Conservation (phyloP, 2,113 vertebrate genomes). For the Sciurus niger region DNA sequence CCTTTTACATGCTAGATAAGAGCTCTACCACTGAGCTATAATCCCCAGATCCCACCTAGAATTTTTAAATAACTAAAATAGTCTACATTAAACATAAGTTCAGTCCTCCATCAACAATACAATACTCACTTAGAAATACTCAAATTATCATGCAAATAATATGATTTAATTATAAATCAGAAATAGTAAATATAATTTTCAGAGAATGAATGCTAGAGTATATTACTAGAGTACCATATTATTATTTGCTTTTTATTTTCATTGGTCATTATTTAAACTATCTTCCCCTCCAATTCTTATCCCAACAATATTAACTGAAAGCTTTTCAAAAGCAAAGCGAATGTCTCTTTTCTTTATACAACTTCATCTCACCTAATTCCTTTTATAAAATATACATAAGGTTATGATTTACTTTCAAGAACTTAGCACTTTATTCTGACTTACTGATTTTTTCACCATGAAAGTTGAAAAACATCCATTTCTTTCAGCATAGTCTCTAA, state of each 20-base stretch:
- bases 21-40: background rate
- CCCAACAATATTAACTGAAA: background rate
- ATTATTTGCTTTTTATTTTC: background rate
- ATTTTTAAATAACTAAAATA: slow-evolving; percentile 18
- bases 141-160: background rate
- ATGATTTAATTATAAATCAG: background rate
- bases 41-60: background rate
- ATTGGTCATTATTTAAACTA: background rate
- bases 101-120: background rate
- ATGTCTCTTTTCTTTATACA: slow-evolving; percentile 29
- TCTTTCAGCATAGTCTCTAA: slow-evolving; percentile 19
- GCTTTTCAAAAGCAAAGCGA: background rate
- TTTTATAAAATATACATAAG: background rate
- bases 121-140: background rate
- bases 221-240: background rate
- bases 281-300: background rate
- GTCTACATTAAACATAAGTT: background rate
- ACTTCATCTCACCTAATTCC: background rate
- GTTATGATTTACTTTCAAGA: background rate
- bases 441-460: slow-evolving; percentile 13
- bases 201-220: background rate
- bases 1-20: background rate
- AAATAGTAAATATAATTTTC: slow-evolving; percentile 42
- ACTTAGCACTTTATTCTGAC: background rate
- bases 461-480: slow-evolving; percentile 48